These are phyloP conservation scores for Austrofundulus limnaeus DNA, from an alignment of 2,113 vertebrate species.

Conservation along the genomic window DNA sequence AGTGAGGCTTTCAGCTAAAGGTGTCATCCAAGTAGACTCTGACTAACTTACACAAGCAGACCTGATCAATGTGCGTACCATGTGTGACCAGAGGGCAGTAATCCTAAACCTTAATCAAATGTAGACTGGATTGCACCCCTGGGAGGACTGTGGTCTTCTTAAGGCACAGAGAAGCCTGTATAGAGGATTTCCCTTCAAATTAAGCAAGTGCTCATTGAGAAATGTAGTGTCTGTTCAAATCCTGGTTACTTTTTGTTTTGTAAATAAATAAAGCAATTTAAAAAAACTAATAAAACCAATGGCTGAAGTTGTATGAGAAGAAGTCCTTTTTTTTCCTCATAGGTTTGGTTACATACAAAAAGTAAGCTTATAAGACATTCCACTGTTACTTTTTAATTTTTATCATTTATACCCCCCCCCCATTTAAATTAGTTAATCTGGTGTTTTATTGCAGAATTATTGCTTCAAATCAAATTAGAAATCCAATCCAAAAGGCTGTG, in stretches of 20 bases:
- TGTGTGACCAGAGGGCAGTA: not conserved
- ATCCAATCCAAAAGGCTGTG: no score
- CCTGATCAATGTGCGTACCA: not conserved
- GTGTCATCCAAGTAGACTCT: not conserved
- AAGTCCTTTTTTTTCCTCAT: no score
- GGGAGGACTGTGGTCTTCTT: not conserved
- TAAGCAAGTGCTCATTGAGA: not conserved
- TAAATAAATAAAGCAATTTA: no score
- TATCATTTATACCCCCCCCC: no score
- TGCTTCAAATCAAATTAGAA: no score
- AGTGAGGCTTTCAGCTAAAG: not conserved
- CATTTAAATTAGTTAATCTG: no score
- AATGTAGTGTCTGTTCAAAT: not conserved
- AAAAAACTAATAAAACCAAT: no score
- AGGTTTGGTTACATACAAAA: no score
- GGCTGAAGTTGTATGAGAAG: no score
- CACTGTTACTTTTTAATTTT: no score
- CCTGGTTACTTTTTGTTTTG: not conserved
- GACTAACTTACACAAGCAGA: not conserved
- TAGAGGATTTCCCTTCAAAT: not conserved
- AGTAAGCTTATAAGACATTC: no score
- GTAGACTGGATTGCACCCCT: not conserved
- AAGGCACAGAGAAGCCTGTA: not conserved
- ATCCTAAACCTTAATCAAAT: not conserved
- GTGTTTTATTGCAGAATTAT: no score